Evolutionary conservation across 1,140 invertebrate genomes (phyloP).

Genomic region (Aphis craccivora): DNA sequence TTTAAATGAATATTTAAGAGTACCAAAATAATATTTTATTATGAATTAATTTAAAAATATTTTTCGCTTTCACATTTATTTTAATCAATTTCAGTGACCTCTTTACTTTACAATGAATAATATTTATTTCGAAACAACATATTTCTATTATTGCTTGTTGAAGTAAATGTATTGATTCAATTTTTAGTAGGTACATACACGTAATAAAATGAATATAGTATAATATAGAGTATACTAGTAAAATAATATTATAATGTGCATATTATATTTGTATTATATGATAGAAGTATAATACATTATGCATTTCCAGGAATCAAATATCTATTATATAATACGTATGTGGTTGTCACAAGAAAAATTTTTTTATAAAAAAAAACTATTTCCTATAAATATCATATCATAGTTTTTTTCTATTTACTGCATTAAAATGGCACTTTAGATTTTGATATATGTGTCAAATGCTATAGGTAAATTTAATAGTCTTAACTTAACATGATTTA

Average conservation of each 20-base stretch:
- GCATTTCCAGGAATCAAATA: neutral
- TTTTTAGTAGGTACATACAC: neutral
- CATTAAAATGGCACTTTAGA: constrained; percentile 10
- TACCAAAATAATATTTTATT: neutral
- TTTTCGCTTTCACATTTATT: constrained; percentile 2
- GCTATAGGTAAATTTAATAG: neutral
- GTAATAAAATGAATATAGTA: neutral
- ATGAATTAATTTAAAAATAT: neutral
- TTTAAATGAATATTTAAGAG: neutral
- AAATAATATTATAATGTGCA: neutral
- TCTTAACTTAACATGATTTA: neutral
- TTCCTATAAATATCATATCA: neutral
- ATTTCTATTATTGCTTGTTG: neutral
- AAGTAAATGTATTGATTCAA: neutral
- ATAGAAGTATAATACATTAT: neutral
- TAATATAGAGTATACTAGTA: neutral
- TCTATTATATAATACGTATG: neutral
- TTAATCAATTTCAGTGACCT: neutral
- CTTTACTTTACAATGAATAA: neutral
- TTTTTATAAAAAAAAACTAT: neutral
- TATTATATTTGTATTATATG: neutral
- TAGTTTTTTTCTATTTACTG: neutral
- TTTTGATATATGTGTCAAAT: constrained; percentile 26
- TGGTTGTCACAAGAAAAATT: constrained; percentile 11
- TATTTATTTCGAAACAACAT: neutral